A percentile compares a stretch with the other conserved stretches of the same genome.
These are phyloP conservation scores for Corythornis cristatus DNA, from an alignment of 2,113 vertebrate species.

Conservation along the genomic window DNA sequence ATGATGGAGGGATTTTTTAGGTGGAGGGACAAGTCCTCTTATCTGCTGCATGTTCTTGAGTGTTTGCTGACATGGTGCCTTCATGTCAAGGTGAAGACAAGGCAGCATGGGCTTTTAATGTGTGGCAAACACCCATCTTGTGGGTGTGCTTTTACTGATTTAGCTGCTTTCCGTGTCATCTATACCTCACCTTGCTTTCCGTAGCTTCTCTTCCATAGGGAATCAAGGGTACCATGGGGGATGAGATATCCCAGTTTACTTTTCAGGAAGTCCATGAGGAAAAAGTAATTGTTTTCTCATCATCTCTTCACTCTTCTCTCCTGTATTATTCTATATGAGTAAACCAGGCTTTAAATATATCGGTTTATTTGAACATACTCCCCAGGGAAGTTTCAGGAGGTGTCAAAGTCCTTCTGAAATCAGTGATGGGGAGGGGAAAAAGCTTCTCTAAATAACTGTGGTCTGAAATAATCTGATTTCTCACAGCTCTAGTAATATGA, in stretches of 20 bases:
- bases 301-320: not conserved
- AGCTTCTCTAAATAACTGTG: not conserved
- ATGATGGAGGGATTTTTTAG: not conserved
- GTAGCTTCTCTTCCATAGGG: not conserved
- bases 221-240: fast-evolving
- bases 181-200: not conserved
- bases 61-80: fast-evolving
- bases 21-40: not conserved
- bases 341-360: not conserved
- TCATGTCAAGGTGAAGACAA: not conserved
- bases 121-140: not conserved
- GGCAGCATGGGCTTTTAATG: not conserved
- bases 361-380: not conserved
- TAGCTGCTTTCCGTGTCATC: not conserved
- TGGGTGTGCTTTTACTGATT: not conserved
- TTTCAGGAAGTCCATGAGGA: not conserved
- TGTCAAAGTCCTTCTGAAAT: not conserved
- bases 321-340: not conserved
- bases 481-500: not conserved
- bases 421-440: not conserved
- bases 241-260: fast-evolving
- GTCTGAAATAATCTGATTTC: conserved; percentile 1
- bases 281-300: not conserved
- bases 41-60: not conserved
- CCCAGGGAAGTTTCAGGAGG: not conserved